Conservation (phyloP, 2,888 invertebrate genomes). For the Cantharis nigra region DNA sequence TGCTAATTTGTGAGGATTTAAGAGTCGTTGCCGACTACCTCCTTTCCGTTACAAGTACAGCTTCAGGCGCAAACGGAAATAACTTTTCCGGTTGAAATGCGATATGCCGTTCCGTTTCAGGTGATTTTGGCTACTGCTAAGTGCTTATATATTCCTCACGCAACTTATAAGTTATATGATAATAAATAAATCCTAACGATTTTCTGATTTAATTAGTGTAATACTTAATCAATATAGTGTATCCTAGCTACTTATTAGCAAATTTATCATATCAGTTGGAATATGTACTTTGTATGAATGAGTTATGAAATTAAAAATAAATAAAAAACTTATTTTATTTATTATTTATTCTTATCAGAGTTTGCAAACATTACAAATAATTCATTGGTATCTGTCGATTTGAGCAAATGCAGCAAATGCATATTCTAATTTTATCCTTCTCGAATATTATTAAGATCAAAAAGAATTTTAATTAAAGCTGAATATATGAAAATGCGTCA, state of each 20-base stretch:
- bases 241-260: neutral
- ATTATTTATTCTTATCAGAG: too few species aligned
- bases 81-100: constrained; percentile 37
- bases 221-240: neutral
- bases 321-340: too few species aligned
- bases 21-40: constrained; percentile 37
- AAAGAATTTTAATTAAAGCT: neutral
- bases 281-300: neutral
- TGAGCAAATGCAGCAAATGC: neutral
- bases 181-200: constrained; percentile 12
- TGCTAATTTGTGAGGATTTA: constrained; percentile 39
- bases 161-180: constrained; percentile 22
- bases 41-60: constrained; percentile 37
- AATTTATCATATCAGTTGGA: neutral
- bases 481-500: neutral
- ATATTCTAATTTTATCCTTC: neutral
- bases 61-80: constrained; percentile 37
- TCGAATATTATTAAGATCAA: neutral
- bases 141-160: constrained; percentile 20
- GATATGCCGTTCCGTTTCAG: constrained; percentile 38
- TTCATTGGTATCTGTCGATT: neutral
- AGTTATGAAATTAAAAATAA: neutral
- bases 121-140: constrained; percentile 28
- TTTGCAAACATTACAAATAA: neutral
- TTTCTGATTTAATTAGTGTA: neutral